Evolutionary conservation across 2,888 invertebrate genomes (phyloP), one percentile per base, ranked within the genome.

Genomic region (Hemithea aestivaria): DNA sequence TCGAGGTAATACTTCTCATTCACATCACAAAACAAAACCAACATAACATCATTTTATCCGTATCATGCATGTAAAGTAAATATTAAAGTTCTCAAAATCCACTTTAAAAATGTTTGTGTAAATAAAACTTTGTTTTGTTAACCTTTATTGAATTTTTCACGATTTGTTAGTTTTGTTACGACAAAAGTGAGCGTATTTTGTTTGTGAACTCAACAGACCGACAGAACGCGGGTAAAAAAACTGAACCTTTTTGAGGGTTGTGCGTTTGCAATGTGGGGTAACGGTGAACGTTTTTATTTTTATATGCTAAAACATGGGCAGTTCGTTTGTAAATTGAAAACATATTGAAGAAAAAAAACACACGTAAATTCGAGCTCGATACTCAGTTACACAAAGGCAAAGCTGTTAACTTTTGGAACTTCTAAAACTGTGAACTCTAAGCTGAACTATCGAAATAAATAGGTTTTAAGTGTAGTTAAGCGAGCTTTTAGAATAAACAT

Each of bases 161-260:
- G 33, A 48, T 44, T 41, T 48, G 40, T 41, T 48, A 39, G 40
- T 44, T 48, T 35, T 39, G 41, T 24, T 38, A 27, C 40, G 38
- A 26, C 35, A 40, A 45, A 38, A 37, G 37, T 33, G 35, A 27
- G 24, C 28, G 31, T 42, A 28, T 27, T 32, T 36, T 40, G 44
- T 42, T 37, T 30, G 35, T 24, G 31, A 20, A 32, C 31, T 30
- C 38, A 41, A 31, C 40, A 36, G 35, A 40, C 35, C 34, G 36
- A 33, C 22, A 38, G 40, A 37, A 32, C 16, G 28, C 25, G 26
- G 22, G 40, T 24, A 26, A 27, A 43, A 48, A 44, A 37, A 39
- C 11, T 10, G 30, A 10, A 27, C 20, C 30, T 30, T 34, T 42
- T 32, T 27, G 34, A 39, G 35, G 29, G 29, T 35, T 32, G 24